Conservation (phyloP, 1,140 invertebrate genomes). For the Cotesia vestalis region DNA sequence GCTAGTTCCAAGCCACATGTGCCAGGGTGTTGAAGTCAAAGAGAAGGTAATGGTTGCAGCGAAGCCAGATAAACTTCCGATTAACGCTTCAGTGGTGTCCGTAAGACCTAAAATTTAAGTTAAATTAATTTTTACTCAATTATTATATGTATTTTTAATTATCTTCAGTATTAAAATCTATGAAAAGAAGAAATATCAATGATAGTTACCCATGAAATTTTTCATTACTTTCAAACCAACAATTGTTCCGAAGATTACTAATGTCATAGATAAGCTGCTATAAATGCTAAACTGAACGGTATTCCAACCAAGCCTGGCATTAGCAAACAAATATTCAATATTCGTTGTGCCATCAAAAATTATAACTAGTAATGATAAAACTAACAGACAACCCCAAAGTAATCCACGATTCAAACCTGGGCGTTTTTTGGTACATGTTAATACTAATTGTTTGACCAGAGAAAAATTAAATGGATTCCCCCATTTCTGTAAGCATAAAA, state of each 20-base stretch:
- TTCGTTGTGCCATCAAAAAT: slow-evolving; percentile 66
- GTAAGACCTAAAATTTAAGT: slow-evolving; percentile 41
- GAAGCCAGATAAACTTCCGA: slow-evolving; percentile 41
- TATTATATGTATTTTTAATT: too few relatives aligned
- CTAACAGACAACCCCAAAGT: slow-evolving; percentile 70
- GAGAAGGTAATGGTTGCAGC: slow-evolving; percentile 49
- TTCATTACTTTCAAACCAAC: slow-evolving; percentile 35
- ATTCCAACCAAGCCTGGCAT: slow-evolving; percentile 75
- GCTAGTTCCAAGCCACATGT: slow-evolving; percentile 70
- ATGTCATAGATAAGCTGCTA: slow-evolving; percentile 34
- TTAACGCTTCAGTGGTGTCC: slow-evolving; percentile 38
- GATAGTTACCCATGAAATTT: slow-evolving; percentile 12
- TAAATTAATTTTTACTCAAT: too few relatives aligned
- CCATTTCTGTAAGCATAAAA: slow-evolving; percentile 50
- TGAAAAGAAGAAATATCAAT: too few relatives aligned
- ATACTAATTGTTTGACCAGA: slow-evolving; percentile 70
- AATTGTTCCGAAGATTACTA: slow-evolving; percentile 39
- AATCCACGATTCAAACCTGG: slow-evolving; percentile 69
- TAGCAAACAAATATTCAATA: slow-evolving; percentile 72
- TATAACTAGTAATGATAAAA: slow-evolving; percentile 69
- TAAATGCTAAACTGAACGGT: slow-evolving; percentile 66
- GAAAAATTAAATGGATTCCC: slow-evolving; percentile 66
- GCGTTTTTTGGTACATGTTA: slow-evolving; percentile 70
- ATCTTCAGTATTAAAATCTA: too few relatives aligned
- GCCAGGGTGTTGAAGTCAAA: slow-evolving; percentile 69